Conservation (phyloP, 2,797 vertebrate species). For the Parambassis ranga region DNA sequence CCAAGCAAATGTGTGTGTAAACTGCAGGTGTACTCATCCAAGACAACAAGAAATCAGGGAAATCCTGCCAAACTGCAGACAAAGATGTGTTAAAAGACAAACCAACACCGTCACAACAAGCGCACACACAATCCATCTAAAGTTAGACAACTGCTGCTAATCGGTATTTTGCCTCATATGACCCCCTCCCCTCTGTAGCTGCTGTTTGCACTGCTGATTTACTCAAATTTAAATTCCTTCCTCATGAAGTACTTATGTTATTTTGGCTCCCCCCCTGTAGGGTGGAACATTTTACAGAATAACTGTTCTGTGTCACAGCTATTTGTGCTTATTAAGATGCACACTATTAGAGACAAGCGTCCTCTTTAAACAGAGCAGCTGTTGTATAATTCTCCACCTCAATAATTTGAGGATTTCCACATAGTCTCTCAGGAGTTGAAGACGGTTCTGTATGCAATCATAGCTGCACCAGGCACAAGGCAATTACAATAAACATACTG, state of each 20-base stretch:
- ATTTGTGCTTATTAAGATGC: conserved; percentile 72
- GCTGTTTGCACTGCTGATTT: conserved; percentile 27
- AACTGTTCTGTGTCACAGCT: conserved; percentile 51
- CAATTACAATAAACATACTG: conserved; percentile 67
- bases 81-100: background rate
- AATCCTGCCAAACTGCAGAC: background rate
- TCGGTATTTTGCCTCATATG: background rate
- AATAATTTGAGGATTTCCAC: conserved; percentile 71
- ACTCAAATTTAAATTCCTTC: conserved; percentile 32
- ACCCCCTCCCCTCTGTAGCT: conserved; percentile 1
- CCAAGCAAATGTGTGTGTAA: background rate
- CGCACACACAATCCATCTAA: background rate
- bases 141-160: background rate
- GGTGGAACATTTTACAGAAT: conserved; percentile 48
- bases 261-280: conserved; percentile 35
- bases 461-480: conserved; percentile 63
- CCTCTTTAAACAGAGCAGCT: conserved; percentile 70
- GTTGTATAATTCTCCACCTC: conserved; percentile 76
- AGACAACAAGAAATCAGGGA: background rate
- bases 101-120: background rate
- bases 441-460: conserved; percentile 68
- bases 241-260: conserved; percentile 42
- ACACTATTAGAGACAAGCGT: conserved; percentile 59
- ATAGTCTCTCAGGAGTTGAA: conserved; percentile 63
- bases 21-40: background rate